phyloP scores from a whole-genome alignment of 2,888 invertebrate species.

The Xestoiulus laeticollis region DNA sequence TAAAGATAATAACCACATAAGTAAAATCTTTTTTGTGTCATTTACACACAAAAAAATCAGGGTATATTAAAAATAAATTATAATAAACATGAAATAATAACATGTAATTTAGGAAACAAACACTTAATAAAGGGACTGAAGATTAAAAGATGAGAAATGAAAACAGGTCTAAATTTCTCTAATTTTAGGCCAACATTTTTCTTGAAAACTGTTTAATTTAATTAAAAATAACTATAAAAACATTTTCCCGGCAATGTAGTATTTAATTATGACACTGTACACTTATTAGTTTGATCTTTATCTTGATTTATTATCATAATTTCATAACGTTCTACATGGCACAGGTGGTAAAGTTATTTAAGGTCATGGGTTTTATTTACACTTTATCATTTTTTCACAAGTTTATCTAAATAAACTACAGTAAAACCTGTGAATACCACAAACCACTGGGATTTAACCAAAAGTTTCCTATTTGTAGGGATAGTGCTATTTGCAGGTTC shows the following conservation, averaged over 20 bases:
- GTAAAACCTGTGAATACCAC: no score
- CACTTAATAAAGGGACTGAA: not conserved
- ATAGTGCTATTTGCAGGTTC: no score
- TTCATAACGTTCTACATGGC: no score
- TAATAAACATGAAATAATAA: not conserved
- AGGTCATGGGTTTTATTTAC: no score
- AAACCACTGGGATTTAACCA: no score
- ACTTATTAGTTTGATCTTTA: not conserved
- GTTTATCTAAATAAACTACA: no score
- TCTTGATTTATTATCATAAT: not conserved
- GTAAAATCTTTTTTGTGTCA: not conserved
- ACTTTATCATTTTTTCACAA: no score
- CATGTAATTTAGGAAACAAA: not conserved
- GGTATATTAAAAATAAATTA: not conserved
- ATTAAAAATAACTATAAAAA: not conserved
- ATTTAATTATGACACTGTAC: not conserved
- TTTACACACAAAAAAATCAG: no score
- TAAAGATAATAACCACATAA: not conserved
- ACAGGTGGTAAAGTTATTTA: no score
- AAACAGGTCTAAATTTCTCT: not conserved
- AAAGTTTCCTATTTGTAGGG: no score
- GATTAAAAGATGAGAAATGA: not conserved
- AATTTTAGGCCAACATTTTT: not conserved
- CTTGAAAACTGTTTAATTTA: not conserved
- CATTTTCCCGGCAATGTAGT: not conserved